Conservation (phyloP, 2,888 invertebrate species). For the Drosophila barbarae region DNA sequence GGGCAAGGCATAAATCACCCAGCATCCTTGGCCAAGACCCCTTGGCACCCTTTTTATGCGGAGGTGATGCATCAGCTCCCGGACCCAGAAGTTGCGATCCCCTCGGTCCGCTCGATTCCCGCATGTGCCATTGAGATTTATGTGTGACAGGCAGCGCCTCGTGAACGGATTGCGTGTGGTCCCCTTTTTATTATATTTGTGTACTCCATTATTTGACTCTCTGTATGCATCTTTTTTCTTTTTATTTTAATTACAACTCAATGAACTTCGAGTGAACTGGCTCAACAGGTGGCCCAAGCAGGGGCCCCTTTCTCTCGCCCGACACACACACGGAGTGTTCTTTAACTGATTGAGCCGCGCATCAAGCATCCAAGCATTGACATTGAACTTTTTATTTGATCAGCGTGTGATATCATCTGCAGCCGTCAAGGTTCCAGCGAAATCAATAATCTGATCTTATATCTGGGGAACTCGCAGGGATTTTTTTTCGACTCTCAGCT, state of each 20-base stretch:
- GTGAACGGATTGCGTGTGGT: slow-evolving; percentile 57
- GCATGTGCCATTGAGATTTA: slow-evolving; percentile 63
- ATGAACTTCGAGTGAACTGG: slow-evolving; percentile 66
- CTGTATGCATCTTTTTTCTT: slow-evolving; percentile 12
- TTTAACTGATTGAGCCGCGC: slow-evolving; percentile 49
- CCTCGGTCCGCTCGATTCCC: slow-evolving; percentile 26
- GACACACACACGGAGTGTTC: slow-evolving; percentile 55
- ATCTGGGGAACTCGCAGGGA: slow-evolving; percentile 11
- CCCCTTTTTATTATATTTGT: slow-evolving; percentile 20
- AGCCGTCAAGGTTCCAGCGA: slow-evolving; percentile 18
- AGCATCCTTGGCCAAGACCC: slow-evolving; percentile 57
- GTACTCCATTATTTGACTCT: slow-evolving; percentile 20
- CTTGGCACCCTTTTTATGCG: slow-evolving; percentile 54
- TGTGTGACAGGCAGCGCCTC: slow-evolving; percentile 55
- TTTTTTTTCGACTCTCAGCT: slow-evolving; percentile 38
- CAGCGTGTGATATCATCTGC: slow-evolving; percentile 37
- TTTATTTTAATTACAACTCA: slow-evolving; percentile 66
- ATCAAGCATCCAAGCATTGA: slow-evolving; percentile 55
- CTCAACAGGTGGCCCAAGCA: slow-evolving; percentile 59
- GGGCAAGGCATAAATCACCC: slow-evolving; percentile 54
- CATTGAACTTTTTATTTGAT: slow-evolving; percentile 61
- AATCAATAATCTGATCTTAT: slow-evolving; percentile 51
- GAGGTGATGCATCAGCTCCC: slow-evolving; percentile 47
- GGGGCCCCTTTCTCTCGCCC: slow-evolving; percentile 44
- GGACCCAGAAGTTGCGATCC: slow-evolving; percentile 36